Percentiles rank a stretch among this genome's conserved stretches.
These are phyloP conservation scores for Biston stratarius DNA, from an alignment of 2,888 invertebrate genomes.

Conservation along the genomic window DNA sequence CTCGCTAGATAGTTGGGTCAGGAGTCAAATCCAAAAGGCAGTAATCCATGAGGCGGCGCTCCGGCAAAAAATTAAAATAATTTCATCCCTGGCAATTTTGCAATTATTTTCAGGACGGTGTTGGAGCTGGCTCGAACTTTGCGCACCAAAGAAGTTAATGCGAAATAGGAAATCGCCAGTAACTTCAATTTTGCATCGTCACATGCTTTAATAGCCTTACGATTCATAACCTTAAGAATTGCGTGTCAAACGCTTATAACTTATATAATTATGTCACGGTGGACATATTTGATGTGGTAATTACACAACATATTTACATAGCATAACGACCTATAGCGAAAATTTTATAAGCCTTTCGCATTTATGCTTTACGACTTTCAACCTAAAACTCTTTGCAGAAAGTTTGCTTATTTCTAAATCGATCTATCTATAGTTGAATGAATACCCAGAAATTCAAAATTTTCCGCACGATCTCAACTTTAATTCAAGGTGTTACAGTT, in stretches of 20 bases:
- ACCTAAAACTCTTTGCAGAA: slow-evolving; percentile 11
- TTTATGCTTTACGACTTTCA: slow-evolving; percentile 4
- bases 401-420: background rate
- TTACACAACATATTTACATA: slow-evolving; percentile 39
- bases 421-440: background rate
- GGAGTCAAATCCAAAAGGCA: too few species aligned
- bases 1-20: too few species aligned
- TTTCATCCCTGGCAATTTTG: too few species aligned
- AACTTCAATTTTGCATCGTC: too few species aligned
- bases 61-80: too few species aligned
- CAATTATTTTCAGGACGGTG: too few species aligned
- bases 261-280: slow-evolving; percentile 17
- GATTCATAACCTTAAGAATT: background rate
- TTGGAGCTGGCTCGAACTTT: too few species aligned
- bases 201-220: too few species aligned
- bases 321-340: slow-evolving; percentile 19
- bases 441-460: slow-evolving; percentile 1
- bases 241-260: slow-evolving; percentile 21
- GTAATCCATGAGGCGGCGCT: too few species aligned
- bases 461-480: slow-evolving; percentile 7
- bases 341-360: slow-evolving; percentile 17
- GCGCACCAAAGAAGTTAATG: too few species aligned
- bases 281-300: slow-evolving; percentile 31
- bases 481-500: slow-evolving; percentile 11
- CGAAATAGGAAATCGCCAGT: too few species aligned